A percentile compares a stretch with the other conserved stretches of the same genome.
These are phyloP conservation scores for Augiades crinisus DNA, from an alignment of 2,888 invertebrate species.

Conservation along the genomic window DNA sequence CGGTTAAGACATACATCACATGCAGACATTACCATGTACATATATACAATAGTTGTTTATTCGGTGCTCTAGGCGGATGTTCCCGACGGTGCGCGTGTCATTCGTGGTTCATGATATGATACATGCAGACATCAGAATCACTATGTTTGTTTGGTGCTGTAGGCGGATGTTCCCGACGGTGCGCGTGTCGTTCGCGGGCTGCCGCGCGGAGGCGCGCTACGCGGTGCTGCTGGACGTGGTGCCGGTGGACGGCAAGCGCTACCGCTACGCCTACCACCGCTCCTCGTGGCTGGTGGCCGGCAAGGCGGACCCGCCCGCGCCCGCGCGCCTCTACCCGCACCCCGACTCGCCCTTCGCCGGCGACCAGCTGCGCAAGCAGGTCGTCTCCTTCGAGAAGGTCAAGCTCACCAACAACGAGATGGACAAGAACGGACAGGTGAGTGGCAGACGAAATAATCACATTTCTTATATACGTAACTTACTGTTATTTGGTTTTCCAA, in stretches of 20 bases:
- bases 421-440: conserved; percentile 97
- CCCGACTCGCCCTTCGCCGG: conserved; percentile 98
- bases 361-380: conserved; percentile 97
- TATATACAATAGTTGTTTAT: conserved; percentile 74
- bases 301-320: conserved; percentile 98
- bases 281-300: conserved; percentile 99
- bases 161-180: conserved; percentile 99
- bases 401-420: conserved; percentile 99
- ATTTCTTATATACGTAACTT: too few relatives aligned
- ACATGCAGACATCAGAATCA: too few relatives aligned
- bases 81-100: conserved; percentile 97
- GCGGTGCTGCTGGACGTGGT: conserved; percentile 97
- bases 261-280: conserved; percentile 98
- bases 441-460: too few relatives aligned
- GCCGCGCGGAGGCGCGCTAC: conserved; percentile 91
- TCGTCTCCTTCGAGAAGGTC: conserved; percentile 98
- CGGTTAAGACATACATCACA: too few relatives aligned
- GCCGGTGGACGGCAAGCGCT: conserved; percentile 97
- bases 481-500: too few relatives aligned
- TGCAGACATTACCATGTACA: too few relatives aligned
- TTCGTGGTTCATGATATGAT: too few relatives aligned
- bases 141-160: conserved; percentile 86
- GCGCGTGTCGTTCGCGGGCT: conserved; percentile 94
- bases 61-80: conserved; percentile 97
- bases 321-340: conserved; percentile 96